Base-by-base conservation (phyloP, 2,888 invertebrate species). In the Neria commutata region DNA sequence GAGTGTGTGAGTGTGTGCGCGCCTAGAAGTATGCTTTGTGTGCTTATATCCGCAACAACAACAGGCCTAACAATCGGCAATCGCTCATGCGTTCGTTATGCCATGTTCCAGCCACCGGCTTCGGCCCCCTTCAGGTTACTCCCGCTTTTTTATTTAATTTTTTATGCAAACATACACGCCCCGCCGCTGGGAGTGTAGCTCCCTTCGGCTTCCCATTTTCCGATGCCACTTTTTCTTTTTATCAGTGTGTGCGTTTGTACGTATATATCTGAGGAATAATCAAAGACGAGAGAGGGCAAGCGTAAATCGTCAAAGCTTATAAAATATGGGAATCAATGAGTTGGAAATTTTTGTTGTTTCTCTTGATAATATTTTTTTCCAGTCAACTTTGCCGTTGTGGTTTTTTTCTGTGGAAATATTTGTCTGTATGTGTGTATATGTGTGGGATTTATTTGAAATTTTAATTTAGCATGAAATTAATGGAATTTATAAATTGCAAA, bases 281-380 rank as follows among this genome's bases (percentile, higher is more conserved):
- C 57, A 48, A 37, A 52, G 48, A 47, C 40, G 3, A 45, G 17
- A 29, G 14, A n/a, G 47, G 54, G 46, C 45, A 51, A 55, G 51
- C 54, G 29, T 53, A 61, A 64, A 66, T 67, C 61, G 62, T 58
- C 63, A 63, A 59, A 67, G 66, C 64, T 58, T 37, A 63, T 63
- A 64, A 69, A 74, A 74, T 74, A 74, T 73, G 74, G 70, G 72
- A 80, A 76, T 78, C 81, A 81, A 81, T 81, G 81, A 78, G 71
- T 77, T 75, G 80, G 80, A 81, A 81, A 77, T 72, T 73, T 75
- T 73, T 69, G 48, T 56, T 61, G 37, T 42, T 21, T 23, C 42
- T 45, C 14, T 19, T 54, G 19, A 48, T 21, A 21, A 45, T 51
- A 11, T 50, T 58, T 54, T 58, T 23, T 42, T 50, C 58, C 53